phyloP scores from a whole-genome alignment of 2,797 vertebrate genomes.

The Crenichthys baileyi region DNA sequence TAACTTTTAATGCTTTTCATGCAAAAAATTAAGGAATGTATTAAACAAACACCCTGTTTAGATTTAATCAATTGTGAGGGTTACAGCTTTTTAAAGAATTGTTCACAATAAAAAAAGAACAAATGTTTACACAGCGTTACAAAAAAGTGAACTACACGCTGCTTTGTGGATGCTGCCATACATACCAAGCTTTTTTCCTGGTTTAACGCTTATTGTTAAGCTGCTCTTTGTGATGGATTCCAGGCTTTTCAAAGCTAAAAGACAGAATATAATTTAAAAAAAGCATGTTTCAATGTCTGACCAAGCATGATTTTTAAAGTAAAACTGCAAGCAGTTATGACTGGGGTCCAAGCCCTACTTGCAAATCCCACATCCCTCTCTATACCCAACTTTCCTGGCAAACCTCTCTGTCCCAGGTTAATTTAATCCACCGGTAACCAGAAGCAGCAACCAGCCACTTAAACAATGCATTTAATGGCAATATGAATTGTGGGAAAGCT shows the following conservation, averaged over 20 bases:
- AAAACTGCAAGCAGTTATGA: background rate
- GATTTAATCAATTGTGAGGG: background rate
- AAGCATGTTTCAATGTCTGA: background rate
- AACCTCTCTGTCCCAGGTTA: background rate
- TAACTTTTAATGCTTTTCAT: background rate
- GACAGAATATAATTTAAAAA: background rate
- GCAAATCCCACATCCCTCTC: background rate
- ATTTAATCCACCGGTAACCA: background rate
- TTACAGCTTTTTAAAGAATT: background rate
- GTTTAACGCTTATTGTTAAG: constrained; percentile 39
- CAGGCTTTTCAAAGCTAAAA: constrained; percentile 59
- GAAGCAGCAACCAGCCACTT: background rate
- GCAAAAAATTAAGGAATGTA: background rate
- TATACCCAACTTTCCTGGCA: background rate
- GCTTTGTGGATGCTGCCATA: constrained; percentile 3
- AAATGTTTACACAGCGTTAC: background rate
- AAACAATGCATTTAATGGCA: background rate
- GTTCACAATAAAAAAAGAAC: background rate
- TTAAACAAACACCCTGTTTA: background rate
- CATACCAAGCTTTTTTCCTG: constrained; percentile 58
- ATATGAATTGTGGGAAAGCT: background rate
- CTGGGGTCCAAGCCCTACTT: background rate
- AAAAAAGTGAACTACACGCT: background rate
- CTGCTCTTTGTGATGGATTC: constrained; percentile 42
- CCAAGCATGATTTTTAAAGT: background rate